Evolutionary conservation across 1,140 invertebrate species (phyloP), one percentile per base, ranked within the genome.

Genomic region (Gerris buenoi): DNA sequence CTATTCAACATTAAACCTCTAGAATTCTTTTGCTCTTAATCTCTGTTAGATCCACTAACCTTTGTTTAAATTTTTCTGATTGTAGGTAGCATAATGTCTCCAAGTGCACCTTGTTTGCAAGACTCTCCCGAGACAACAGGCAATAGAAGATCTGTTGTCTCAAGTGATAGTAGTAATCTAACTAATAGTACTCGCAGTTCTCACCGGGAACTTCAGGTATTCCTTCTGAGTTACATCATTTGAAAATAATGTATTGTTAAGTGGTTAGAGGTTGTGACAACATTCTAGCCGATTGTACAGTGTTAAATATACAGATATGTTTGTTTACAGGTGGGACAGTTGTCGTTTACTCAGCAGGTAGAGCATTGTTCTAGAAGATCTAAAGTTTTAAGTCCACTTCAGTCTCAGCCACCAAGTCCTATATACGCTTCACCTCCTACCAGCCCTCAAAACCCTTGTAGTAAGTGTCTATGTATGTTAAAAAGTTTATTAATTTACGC

Each of bases 391-490:
- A 84, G 82, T 60, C 87, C 87, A 13, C 79, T 89, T 26, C 84
- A 88, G 68, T 87, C 85, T 72, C 88, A 89, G 72, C 86, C 87
- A 1, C 85, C 87, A 71, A 88, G 85, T 71, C 91, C 90, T 0
- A 83, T 91, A 27, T 92, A 92, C 73, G 88, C 89, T 1, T 89
- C 88, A 63, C 89, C 90, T 15, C 88, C 89, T 1, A 84, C 88
- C 65, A 91, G 88, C 63, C 90, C 90, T n/a, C 81, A 87, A 68
- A 88, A 86, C 76, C 71, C 71, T 78, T 80, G 69, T 78, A 78
- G 58, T 70, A 69, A 70, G 71, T 70, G 1, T 10, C 59, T 46
- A 59, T 63, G n/a, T n/a, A n/a, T n/a, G n/a, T n/a, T n/a, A n/a
- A n/a, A n/a, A n/a, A n/a, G n/a, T n/a, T n/a, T n/a, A n/a, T n/a